These are phyloP conservation scores for Hofmannophila pseudospretella DNA, from an alignment of 2,888 invertebrate species.

Conservation along the genomic window DNA sequence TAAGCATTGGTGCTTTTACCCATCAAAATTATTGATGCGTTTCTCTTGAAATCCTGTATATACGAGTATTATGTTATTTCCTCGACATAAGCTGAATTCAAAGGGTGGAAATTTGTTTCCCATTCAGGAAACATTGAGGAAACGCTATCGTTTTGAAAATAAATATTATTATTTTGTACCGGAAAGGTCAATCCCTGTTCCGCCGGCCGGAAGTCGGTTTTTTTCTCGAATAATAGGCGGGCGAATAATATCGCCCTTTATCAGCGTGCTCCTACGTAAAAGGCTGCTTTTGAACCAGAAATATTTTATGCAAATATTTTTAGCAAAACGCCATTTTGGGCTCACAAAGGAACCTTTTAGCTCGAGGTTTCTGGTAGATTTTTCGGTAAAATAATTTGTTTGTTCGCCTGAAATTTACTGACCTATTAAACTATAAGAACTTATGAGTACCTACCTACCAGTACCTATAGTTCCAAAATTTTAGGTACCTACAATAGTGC, in stretches of 20 bases:
- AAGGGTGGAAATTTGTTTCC: background rate
- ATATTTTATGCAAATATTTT: conserved; percentile 27
- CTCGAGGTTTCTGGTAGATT: background rate
- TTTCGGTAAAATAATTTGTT: too few relatives aligned
- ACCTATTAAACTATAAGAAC: too few relatives aligned
- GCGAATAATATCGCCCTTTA: conserved; percentile 18
- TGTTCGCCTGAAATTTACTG: too few relatives aligned
- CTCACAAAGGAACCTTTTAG: conserved; percentile 17
- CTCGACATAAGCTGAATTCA: too few relatives aligned
- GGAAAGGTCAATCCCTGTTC: conserved; percentile 27
- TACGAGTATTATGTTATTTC: too few relatives aligned
- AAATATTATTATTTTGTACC: conserved; percentile 16
- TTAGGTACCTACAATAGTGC: too few relatives aligned
- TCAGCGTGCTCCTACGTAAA: conserved; percentile 15
- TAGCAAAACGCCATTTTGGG: conserved; percentile 13
- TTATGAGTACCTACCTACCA: too few relatives aligned
- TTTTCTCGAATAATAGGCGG: conserved; percentile 20
- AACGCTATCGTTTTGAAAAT: conserved; percentile 13
- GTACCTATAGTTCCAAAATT: too few relatives aligned
- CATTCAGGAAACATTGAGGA: conserved; percentile 4
- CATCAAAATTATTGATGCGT: too few relatives aligned
- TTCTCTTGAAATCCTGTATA: too few relatives aligned
- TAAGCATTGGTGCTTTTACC: too few relatives aligned
- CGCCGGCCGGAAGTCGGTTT: conserved; percentile 15
- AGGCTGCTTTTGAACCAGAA: conserved; percentile 14